phyloP scores from a whole-genome alignment of 2,797 vertebrate species.

The Eupleurogrammus muticus region DNA sequence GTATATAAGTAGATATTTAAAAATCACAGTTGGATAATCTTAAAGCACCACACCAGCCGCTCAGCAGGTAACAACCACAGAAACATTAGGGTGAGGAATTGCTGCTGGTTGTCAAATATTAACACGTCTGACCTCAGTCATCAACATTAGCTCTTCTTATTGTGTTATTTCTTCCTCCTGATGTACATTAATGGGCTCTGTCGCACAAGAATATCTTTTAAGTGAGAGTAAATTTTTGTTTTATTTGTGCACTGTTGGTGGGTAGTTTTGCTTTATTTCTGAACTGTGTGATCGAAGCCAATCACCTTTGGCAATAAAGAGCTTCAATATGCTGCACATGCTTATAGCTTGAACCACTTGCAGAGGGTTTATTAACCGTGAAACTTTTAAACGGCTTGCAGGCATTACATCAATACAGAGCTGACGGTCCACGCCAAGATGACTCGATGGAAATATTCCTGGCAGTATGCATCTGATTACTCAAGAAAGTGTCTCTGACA shows the following conservation, averaged over 20 bases:
- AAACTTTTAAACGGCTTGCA: conserved; percentile 1
- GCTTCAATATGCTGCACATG: conserved; percentile 11
- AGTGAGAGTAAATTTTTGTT: background rate
- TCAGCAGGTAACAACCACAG: background rate
- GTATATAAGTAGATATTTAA: background rate
- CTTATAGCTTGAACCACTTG: background rate
- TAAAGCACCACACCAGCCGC: background rate
- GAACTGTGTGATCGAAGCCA: background rate
- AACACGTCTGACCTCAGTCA: background rate
- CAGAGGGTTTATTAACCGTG: conserved; percentile 9
- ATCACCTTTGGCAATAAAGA: background rate
- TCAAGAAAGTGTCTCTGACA: background rate
- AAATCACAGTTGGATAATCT: conserved; percentile 5
- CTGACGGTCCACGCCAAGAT: conserved; percentile 17
- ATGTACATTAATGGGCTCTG: too few relatives aligned
- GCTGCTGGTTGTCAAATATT: background rate
- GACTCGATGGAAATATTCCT: conserved; percentile 8
- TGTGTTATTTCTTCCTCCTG: too few relatives aligned
- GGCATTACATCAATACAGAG: conserved; percentile 20
- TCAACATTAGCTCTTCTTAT: background rate
- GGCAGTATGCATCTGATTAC: conserved; percentile 3
- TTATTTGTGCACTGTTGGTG: background rate
- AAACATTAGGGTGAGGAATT: background rate
- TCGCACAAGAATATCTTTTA: background rate
- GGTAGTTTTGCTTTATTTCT: background rate